A percentile compares a stretch with the other conserved stretches of the same genome.
Evolutionary conservation across 1,140 invertebrate genomes (phyloP).

Genomic region (Steinernema khuongi): DNA sequence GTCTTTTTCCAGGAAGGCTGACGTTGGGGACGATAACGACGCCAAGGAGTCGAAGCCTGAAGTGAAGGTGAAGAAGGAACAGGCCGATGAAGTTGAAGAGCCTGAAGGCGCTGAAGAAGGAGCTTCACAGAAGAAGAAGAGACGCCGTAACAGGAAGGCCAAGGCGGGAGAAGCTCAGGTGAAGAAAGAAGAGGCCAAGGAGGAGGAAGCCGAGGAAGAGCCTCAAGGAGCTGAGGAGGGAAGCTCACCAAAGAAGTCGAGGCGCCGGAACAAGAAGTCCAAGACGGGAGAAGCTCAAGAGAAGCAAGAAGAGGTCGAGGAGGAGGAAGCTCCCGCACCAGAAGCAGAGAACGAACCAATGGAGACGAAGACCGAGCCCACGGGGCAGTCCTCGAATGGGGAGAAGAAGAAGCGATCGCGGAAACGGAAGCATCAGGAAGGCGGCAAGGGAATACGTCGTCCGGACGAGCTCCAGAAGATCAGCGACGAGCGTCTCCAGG

Average conservation of each 20-base stretch:
- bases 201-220: slow-evolving; percentile 26
- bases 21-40: not conserved
- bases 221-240: slow-evolving; percentile 9
- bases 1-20: not conserved
- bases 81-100: slow-evolving; percentile 20
- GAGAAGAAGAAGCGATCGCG: not conserved
- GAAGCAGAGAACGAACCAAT: slow-evolving; percentile 49
- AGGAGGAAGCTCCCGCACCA: slow-evolving; percentile 34
- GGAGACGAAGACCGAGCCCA: slow-evolving; percentile 30
- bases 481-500: slow-evolving; percentile 72
- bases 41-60: not conserved
- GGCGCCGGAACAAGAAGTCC: slow-evolving; percentile 33
- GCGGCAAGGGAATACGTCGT: not conserved
- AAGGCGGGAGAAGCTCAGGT: slow-evolving; percentile 9
- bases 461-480: not conserved
- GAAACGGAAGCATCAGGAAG: not conserved
- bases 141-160: slow-evolving; percentile 13
- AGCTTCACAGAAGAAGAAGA: not conserved
- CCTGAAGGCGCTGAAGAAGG: slow-evolving; percentile 29
- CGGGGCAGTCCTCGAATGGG: not conserved
- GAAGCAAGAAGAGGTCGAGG: slow-evolving; percentile 42
- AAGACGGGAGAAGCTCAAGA: slow-evolving; percentile 44
- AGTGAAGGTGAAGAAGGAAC: not conserved
- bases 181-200: slow-evolving; percentile 18
- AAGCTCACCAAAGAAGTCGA: slow-evolving; percentile 19